Evolutionary conservation across 2,888 invertebrate genomes (phyloP).

Genomic region (Pyralis farinalis): DNA sequence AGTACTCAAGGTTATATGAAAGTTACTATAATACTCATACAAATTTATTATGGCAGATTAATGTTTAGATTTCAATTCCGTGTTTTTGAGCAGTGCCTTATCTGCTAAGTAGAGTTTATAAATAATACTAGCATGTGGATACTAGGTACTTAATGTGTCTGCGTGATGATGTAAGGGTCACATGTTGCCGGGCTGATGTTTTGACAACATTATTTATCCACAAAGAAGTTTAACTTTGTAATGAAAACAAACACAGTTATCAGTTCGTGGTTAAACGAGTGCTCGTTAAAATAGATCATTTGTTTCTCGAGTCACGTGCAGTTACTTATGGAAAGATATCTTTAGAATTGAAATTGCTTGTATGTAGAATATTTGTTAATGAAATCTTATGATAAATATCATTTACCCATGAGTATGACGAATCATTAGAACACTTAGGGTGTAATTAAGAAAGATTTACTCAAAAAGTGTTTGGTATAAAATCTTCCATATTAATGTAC

Average conservation of each 20-base stretch:
- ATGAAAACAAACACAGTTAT: conserved; percentile 14
- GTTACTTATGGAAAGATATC: neutral
- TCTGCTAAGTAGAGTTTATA: conserved; percentile 2
- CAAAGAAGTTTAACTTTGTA: conserved; percentile 10
- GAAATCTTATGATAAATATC: too few relatives aligned
- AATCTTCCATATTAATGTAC: neutral
- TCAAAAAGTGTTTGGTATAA: too few relatives aligned
- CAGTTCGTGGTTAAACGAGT: neutral
- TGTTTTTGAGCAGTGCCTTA: conserved; percentile 2
- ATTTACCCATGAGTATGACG: too few relatives aligned
- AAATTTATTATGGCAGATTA: conserved; percentile 10
- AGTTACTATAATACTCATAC: conserved; percentile 19
- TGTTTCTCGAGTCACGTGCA: neutral
- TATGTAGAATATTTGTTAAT: too few relatives aligned
- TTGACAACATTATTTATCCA: conserved; percentile 17
- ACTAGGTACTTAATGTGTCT: neutral
- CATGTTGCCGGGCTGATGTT: conserved; percentile 8
- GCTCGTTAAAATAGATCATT: conserved; percentile 1
- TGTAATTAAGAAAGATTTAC: too few relatives aligned
- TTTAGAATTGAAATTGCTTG: too few relatives aligned
- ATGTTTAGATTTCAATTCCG: conserved; percentile 9
- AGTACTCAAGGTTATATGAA: conserved; percentile 26
- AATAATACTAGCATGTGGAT: neutral
- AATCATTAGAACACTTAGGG: too few relatives aligned
- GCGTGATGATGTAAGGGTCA: conserved; percentile 8